Base-by-base conservation (phyloP, 2,113 vertebrate species). In the Ceyx cyanopectus region DNA sequence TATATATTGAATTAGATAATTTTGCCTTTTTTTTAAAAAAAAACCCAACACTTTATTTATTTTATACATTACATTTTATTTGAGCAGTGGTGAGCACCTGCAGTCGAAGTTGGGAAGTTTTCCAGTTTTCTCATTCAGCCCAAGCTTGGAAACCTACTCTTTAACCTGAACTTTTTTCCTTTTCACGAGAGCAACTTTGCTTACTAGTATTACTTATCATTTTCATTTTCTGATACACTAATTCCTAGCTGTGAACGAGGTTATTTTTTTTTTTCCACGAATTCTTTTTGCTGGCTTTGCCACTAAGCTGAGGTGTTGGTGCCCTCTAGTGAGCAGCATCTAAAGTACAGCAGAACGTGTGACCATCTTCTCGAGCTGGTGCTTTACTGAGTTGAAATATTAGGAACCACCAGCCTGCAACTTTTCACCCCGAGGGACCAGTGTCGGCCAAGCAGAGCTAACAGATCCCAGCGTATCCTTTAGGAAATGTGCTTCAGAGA, bases 311-410 rank as follows among this genome's bases (percentile, higher is more conserved):
- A 83, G 58, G 37, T 58, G 50, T 57, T 94, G 86, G 67, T 94
- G 95, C 97, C 96, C 97, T 97, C 96, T 97, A 90, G 90, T 91
- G 97, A 86, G 27, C 6, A 8, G 23, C 1, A 2, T 30, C 20
- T 51, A 12, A 26, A 4, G 29, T 19, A 53, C 57, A 53, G 57
- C 58, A 20, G 43, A 63, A 65, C 50, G 24, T 1, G 12, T 18
- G 22, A 74, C 21, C 24, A 5, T 5, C 37, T 58, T 5, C 37
- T 58, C 2, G 2, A 58, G 30, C 27, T 21, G 50, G 8, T 6
- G 0, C 32, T 40, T 32, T 32, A 37, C 43, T 22, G 14, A 53
- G 16, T n/a, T 16, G 41, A 70, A 81, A 34, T 41, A 34, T 10
- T 32, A 60, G 53, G 46, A 89, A 95, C 19, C 26, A n/a, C 30